These are phyloP conservation scores for Eilema griseolum DNA, from an alignment of 2,888 invertebrate species.

Conservation along the genomic window DNA sequence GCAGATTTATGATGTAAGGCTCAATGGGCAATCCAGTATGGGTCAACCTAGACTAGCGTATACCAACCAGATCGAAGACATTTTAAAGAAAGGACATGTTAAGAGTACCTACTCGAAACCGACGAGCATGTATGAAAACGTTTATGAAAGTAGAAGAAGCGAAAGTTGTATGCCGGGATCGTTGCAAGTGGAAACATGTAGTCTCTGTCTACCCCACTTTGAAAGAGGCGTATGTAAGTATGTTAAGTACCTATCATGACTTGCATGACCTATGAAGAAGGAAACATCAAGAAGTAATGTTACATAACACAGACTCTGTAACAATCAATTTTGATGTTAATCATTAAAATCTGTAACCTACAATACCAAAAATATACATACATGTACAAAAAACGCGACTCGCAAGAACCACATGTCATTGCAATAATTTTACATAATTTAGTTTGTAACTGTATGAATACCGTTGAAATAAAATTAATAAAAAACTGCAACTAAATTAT, in stretches of 20 bases:
- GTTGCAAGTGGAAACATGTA: too few relatives aligned
- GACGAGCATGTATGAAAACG: too few relatives aligned
- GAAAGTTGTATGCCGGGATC: too few relatives aligned
- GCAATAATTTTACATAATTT: constrained; percentile 15
- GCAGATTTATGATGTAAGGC: too few relatives aligned
- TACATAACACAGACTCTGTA: neutral
- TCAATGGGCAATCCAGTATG: too few relatives aligned
- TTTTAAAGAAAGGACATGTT: too few relatives aligned
- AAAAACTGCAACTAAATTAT: constrained; percentile 2
- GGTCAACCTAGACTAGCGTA: too few relatives aligned
- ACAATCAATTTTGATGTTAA: neutral
- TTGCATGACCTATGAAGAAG: neutral
- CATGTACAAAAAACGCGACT: neutral
- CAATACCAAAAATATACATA: neutral
- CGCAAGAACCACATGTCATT: constrained; percentile 9
- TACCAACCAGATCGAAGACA: too few relatives aligned
- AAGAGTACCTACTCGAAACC: too few relatives aligned
- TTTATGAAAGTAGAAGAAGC: too few relatives aligned
- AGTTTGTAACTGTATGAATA: neutral
- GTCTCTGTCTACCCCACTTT: too few relatives aligned
- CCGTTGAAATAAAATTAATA: neutral
- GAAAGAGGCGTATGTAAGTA: neutral
- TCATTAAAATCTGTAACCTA: neutral
- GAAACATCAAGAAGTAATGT: neutral
- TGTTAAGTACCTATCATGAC: neutral